These are phyloP conservation scores for Trissolcus brochymenae DNA, from an alignment of 2,888 invertebrate genomes.

Conservation along the genomic window DNA sequence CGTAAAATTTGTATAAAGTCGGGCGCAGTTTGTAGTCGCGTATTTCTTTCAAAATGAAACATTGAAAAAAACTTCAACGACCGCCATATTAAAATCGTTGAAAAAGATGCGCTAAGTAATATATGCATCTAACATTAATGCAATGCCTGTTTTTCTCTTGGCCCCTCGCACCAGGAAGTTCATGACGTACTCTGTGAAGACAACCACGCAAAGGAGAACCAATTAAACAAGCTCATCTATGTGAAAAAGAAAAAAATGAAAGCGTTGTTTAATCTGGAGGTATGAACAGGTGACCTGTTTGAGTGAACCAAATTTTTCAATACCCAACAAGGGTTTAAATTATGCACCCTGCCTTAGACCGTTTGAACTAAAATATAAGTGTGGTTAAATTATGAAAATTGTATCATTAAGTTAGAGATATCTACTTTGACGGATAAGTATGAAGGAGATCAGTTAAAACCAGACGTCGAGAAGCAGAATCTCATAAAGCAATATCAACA, in stretches of 20 bases:
- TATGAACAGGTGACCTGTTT: conserved; percentile 64
- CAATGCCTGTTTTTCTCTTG: too few relatives aligned
- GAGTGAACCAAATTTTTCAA: neutral
- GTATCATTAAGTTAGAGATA: conserved; percentile 62
- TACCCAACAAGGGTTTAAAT: too few relatives aligned
- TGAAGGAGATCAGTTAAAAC: conserved; percentile 50
- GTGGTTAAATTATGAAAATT: conserved; percentile 59
- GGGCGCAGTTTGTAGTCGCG: conserved; percentile 15
- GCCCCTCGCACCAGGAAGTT: conserved; percentile 77
- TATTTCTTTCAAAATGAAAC: conserved; percentile 9
- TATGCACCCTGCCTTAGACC: neutral
- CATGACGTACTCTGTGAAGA: conserved; percentile 81
- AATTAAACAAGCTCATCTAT: conserved; percentile 80
- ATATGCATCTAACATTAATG: too few relatives aligned
- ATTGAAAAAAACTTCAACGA: conserved; percentile 3
- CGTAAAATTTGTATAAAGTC: conserved; percentile 42
- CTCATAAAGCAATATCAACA: conserved; percentile 78
- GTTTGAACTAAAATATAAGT: neutral
- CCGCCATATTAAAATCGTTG: too few relatives aligned
- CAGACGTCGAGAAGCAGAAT: conserved; percentile 60
- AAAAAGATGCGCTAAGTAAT: too few relatives aligned
- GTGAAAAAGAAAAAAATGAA: conserved; percentile 81
- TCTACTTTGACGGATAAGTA: conserved; percentile 59
- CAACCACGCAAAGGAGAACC: conserved; percentile 81
- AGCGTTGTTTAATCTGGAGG: conserved; percentile 80